Conservation (phyloP, 1,140 invertebrate genomes). For the Zaprionus ghesquierei region DNA sequence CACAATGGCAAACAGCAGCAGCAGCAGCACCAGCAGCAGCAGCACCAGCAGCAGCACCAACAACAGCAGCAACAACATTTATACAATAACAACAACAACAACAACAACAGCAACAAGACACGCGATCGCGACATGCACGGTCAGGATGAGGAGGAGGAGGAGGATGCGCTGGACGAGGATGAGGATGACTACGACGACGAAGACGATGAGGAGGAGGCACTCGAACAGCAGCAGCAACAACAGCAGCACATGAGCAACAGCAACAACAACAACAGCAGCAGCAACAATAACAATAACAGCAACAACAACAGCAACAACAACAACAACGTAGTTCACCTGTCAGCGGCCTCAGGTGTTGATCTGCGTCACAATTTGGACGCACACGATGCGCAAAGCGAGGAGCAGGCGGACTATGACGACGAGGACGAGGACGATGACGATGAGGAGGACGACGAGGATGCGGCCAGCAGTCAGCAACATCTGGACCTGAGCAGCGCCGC, state of each 20-base stretch:
- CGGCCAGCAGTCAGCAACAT: conserved; percentile 42
- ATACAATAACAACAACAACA: conserved; percentile 11
- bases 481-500: conserved; percentile 43
- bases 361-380: conserved; percentile 45
- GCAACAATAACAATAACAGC: conserved; percentile 36
- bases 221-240: conserved; percentile 34
- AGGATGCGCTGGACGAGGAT: conserved; percentile 32
- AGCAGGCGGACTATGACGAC: conserved; percentile 51
- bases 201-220: conserved; percentile 56
- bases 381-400: conserved; percentile 4
- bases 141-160: conserved; percentile 33
- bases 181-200: conserved; percentile 55
- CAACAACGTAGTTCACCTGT: background rate
- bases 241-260: conserved; percentile 34
- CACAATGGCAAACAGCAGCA: conserved; percentile 67
- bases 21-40: conserved; percentile 38
- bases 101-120: conserved; percentile 15
- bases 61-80: conserved; percentile 29
- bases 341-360: conserved; percentile 32
- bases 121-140: conserved; percentile 13
- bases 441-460: conserved; percentile 58
- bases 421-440: conserved; percentile 54
- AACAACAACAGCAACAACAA: conserved; percentile 36
- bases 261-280: conserved; percentile 37
- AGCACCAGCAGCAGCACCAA: conserved; percentile 50